These are phyloP conservation scores for Syngnathoides biaculeatus DNA, from an alignment of 2,113 vertebrate genomes.

Conservation along the genomic window DNA sequence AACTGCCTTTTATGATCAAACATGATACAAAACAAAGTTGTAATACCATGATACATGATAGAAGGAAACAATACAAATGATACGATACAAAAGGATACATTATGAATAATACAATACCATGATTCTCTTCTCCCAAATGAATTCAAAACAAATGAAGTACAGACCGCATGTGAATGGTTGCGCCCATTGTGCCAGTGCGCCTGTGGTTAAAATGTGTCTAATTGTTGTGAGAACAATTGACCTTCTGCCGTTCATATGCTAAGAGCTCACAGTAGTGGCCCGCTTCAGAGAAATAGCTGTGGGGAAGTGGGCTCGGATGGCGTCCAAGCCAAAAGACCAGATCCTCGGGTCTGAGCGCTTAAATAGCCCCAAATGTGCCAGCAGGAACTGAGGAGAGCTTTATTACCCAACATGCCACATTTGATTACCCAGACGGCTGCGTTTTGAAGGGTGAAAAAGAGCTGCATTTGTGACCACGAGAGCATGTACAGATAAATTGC, in stretches of 20 bases:
- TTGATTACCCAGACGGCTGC: slow-evolving; percentile 50
- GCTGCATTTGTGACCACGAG: slow-evolving; percentile 29
- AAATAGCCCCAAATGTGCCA: slow-evolving; percentile 44
- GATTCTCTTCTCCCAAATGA: too few species aligned
- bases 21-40: neutral
- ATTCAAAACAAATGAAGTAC: neutral
- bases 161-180: neutral
- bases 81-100: neutral
- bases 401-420: slow-evolving; percentile 49
- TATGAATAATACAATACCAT: neutral
- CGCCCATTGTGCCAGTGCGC: slow-evolving; percentile 5
- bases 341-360: slow-evolving; percentile 5
- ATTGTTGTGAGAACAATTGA: slow-evolving; percentile 55
- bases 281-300: slow-evolving; percentile 39
- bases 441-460: slow-evolving; percentile 36
- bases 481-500: slow-evolving; percentile 43
- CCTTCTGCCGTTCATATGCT: slow-evolving; percentile 49
- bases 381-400: slow-evolving; percentile 35
- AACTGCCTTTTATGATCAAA: too few species aligned
- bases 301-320: slow-evolving; percentile 25
- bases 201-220: slow-evolving; percentile 42
- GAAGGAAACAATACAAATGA: neutral
- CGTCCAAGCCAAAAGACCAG: slow-evolving; percentile 14
- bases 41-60: neutral
- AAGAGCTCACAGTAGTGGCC: slow-evolving; percentile 37